A percentile compares a stretch with the other conserved stretches of the same genome.
These are phyloP conservation scores for Sanderia malayensis DNA, from an alignment of 30 jellyfish, hydroid and myxozoan species.

Conservation along the genomic window DNA sequence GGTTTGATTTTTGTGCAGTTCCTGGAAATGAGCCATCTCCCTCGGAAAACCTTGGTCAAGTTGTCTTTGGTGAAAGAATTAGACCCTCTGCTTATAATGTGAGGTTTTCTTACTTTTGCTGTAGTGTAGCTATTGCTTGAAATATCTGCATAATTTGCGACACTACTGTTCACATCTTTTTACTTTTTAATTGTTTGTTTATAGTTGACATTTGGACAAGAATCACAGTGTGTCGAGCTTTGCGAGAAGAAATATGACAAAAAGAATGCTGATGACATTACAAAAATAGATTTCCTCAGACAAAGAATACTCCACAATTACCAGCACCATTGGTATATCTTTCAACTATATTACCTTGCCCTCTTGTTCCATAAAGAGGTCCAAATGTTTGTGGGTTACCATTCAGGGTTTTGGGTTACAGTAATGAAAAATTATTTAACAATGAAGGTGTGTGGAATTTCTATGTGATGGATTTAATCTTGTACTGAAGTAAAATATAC, in stretches of 20 bases:
- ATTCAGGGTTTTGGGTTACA: too few relatives aligned
- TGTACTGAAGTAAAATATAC: too few relatives aligned
- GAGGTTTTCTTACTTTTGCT: too few relatives aligned
- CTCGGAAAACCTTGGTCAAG: slow-evolving; percentile 92
- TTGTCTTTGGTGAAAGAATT: slow-evolving; percentile 93
- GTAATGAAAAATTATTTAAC: too few relatives aligned
- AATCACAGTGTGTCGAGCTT: slow-evolving; percentile 51
- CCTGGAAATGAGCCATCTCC: slow-evolving; percentile 68
- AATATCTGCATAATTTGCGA: too few relatives aligned
- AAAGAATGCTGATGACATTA: slow-evolving; percentile 35
- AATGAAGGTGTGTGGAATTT: too few relatives aligned
- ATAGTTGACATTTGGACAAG: slow-evolving; percentile 62
- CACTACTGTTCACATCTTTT: too few relatives aligned
- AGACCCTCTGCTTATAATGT: slow-evolving; percentile 89
- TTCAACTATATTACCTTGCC: too few relatives aligned
- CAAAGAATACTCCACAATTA: slow-evolving; percentile 78
- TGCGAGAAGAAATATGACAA: slow-evolving; percentile 63
- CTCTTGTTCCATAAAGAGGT: too few relatives aligned
- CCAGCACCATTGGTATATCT: slow-evolving; percentile 91
- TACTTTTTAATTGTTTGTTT: background rate
- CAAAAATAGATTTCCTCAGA: slow-evolving; percentile 70
- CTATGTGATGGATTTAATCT: too few relatives aligned
- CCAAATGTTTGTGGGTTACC: too few relatives aligned
- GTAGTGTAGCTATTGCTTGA: too few relatives aligned
- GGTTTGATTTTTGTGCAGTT: slow-evolving; percentile 80